Percentiles rank a stretch among this genome's conserved stretches.
These are phyloP conservation scores for Microctonus aethiopoides DNA, from an alignment of 2,888 invertebrate species.

Conservation along the genomic window DNA sequence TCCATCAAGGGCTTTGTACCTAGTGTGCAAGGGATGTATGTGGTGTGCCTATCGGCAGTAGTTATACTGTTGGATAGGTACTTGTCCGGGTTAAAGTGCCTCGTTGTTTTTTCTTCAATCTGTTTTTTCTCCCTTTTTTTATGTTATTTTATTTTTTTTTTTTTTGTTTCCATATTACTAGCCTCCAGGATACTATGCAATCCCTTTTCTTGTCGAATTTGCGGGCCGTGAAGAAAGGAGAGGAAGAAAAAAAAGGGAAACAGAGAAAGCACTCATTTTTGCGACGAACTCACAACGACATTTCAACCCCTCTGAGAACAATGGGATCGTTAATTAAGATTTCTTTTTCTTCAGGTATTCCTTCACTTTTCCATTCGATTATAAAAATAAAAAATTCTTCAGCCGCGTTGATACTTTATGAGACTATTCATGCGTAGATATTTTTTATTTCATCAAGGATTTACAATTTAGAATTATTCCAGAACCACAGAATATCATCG, in stretches of 20 bases:
- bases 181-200: conserved; percentile 4
- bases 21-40: conserved; percentile 45
- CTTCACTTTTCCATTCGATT: neutral
- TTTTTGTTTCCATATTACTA: conserved; percentile 19
- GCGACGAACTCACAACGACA: conserved; percentile 62
- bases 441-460: neutral
- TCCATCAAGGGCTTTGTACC: conserved; percentile 66
- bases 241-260: conserved; percentile 8
- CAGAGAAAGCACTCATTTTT: neutral
- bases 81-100: conserved; percentile 29
- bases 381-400: neutral
- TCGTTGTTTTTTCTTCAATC: conserved; percentile 12
- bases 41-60: conserved; percentile 45
- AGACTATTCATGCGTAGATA: neutral
- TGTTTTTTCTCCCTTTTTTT: conserved; percentile 9
- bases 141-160: neutral
- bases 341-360: conserved; percentile 71
- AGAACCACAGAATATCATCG: no score
- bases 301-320: conserved; percentile 75
- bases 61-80: conserved; percentile 17
- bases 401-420: neutral
- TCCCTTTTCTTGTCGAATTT: conserved; percentile 10
- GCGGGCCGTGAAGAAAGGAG: neutral
- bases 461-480: no score
- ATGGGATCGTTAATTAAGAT: conserved; percentile 84